Conservation (phyloP, 1,140 invertebrate species). For the Sitodiplosis mosellana region DNA sequence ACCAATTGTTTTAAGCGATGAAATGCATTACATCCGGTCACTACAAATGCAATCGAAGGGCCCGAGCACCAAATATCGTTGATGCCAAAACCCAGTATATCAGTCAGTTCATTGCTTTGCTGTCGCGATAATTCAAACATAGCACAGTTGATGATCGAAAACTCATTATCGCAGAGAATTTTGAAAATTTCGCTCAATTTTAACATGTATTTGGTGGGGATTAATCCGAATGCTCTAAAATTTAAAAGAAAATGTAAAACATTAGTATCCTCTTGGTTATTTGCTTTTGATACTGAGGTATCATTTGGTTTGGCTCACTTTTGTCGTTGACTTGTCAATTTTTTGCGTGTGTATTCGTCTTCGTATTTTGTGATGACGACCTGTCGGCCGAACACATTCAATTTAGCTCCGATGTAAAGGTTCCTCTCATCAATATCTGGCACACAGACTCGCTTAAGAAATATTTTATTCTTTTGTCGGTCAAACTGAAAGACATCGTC, state of each 20-base stretch:
- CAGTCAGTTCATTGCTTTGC: not conserved
- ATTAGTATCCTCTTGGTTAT: not conserved
- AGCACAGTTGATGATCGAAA: conserved; percentile 51
- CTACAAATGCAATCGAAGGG: not conserved
- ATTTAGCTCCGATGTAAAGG: conserved; percentile 56
- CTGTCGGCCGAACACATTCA: conserved; percentile 57
- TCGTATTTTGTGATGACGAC: conserved; percentile 63
- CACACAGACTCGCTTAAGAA: conserved; percentile 53
- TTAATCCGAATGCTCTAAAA: conserved; percentile 40
- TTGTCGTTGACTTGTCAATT: conserved; percentile 35
- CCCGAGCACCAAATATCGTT: conserved; percentile 3
- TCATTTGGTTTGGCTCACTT: conserved; percentile 27
- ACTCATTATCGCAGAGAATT: conserved; percentile 39
- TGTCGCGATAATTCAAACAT: conserved; percentile 37
- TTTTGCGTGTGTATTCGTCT: conserved; percentile 42
- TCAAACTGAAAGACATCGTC: conserved; percentile 43
- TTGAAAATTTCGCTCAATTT: conserved; percentile 52
- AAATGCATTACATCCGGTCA: no score
- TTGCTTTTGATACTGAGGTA: no score
- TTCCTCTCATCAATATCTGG: conserved; percentile 43
- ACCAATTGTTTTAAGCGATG: no score
- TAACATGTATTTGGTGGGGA: no score
- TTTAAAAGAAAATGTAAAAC: not conserved
- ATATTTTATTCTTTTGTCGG: conserved; percentile 48
- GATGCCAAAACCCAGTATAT: conserved; percentile 3